Evolutionary conservation across 1,140 invertebrate genomes (phyloP).

Genomic region (Papilio machaon): DNA sequence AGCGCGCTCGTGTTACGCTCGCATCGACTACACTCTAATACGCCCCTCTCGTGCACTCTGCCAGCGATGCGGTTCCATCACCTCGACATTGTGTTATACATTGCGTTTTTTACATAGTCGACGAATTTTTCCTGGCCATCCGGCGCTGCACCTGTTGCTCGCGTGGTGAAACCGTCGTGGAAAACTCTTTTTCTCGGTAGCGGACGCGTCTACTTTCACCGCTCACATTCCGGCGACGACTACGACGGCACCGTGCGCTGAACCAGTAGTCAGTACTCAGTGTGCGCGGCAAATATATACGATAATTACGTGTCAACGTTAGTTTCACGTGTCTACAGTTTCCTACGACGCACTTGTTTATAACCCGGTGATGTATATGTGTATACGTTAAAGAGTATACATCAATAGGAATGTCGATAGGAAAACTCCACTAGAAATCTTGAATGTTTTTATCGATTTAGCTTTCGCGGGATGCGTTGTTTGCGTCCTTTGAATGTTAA

Average conservation of each 20-base stretch:
- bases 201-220: conserved; percentile 78
- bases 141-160: conserved; percentile 67
- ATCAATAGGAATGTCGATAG: not conserved
- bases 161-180: conserved; percentile 75
- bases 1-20: conserved; percentile 62
- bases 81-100: conserved; percentile 39
- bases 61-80: conserved; percentile 45
- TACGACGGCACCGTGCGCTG: conserved; percentile 53
- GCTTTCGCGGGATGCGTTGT: not conserved
- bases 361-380: conserved; percentile 26
- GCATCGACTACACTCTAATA: conserved; percentile 44
- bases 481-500: conserved; percentile 18
- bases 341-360: conserved; percentile 27
- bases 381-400: not conserved
- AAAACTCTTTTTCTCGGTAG: conserved; percentile 79
- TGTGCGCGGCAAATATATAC: conserved; percentile 47
- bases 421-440: conserved; percentile 1
- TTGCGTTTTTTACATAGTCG: conserved; percentile 42
- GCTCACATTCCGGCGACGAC: conserved; percentile 67
- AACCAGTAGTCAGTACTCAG: conserved; percentile 63
- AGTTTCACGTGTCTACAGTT: conserved; percentile 44
- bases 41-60: conserved; percentile 59
- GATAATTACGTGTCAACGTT: conserved; percentile 53
- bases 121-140: conserved; percentile 44
- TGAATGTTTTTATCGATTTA: conserved; percentile 3